phyloP scores from a whole-genome alignment of 2,888 invertebrate genomes.

The Caenorhabditis sp. region DNA sequence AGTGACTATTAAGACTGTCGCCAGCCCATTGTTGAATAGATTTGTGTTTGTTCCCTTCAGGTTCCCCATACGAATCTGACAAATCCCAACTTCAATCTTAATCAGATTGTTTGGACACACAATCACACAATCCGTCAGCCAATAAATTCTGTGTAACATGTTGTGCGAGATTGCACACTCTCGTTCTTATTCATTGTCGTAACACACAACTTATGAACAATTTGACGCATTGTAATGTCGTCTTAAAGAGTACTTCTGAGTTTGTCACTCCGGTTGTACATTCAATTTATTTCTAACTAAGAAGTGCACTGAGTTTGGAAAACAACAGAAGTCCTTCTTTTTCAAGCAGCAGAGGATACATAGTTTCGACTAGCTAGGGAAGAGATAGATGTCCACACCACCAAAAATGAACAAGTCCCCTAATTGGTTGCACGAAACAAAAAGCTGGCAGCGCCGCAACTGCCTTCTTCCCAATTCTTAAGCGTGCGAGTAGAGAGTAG shows the following conservation, averaged over 20 bases:
- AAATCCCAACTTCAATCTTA: slow-evolving; percentile 21
- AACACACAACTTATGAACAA: slow-evolving; percentile 54
- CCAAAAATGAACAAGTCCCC: slow-evolving; percentile 51
- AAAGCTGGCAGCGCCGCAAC: slow-evolving; percentile 31
- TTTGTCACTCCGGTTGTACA: slow-evolving; percentile 2
- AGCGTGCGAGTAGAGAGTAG: slow-evolving; percentile 28
- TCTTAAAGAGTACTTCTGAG: slow-evolving; percentile 39
- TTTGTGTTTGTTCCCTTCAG: too few relatives aligned
- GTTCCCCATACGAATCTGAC: slow-evolving; percentile 12
- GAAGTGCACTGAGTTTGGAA: slow-evolving; percentile 31
- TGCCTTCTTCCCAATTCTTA: slow-evolving; percentile 30
- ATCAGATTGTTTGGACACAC: slow-evolving; percentile 53
- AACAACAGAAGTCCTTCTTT: slow-evolving; percentile 21
- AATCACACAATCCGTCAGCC: slow-evolving; percentile 45
- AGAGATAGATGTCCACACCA: slow-evolving; percentile 47
- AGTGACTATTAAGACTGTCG: slow-evolving; percentile 52
- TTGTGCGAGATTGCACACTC: slow-evolving; percentile 37
- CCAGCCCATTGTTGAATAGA: too few relatives aligned
- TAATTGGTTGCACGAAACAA: slow-evolving; percentile 61
- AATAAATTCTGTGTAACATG: slow-evolving; percentile 40
- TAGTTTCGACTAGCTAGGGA: slow-evolving; percentile 18
- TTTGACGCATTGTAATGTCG: slow-evolving; percentile 38
- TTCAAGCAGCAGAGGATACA: neutral
- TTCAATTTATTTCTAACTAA: neutral
- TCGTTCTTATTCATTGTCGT: slow-evolving; percentile 14